Conservation (phyloP, 2,797 vertebrate species). For the Aldrovandia affinis region DNA sequence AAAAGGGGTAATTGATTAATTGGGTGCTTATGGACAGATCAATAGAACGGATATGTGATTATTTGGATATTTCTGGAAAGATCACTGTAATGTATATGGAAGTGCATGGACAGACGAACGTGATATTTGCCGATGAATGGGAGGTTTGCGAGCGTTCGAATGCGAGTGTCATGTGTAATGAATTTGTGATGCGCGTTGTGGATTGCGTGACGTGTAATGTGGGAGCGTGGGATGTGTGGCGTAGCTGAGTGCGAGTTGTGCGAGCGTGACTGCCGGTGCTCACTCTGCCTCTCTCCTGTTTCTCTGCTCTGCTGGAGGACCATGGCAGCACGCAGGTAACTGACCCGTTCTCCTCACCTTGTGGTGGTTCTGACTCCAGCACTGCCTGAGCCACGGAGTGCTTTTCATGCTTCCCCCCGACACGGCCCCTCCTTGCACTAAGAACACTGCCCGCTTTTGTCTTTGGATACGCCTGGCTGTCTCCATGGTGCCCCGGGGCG, state of each 20-base stretch:
- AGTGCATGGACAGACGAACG: no score
- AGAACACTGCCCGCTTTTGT: background rate
- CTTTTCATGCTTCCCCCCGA: background rate
- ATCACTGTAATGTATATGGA: background rate
- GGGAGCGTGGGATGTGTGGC: no score
- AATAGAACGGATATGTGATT: background rate
- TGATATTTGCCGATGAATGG: background rate
- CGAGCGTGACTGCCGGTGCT: background rate
- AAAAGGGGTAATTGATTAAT: no score
- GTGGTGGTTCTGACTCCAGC: background rate
- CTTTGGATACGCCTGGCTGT: background rate
- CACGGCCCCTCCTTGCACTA: background rate
- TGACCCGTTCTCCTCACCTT: background rate
- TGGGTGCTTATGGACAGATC: background rate
- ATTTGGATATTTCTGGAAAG: background rate
- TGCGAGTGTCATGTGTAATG: no score
- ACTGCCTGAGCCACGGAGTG: no score
- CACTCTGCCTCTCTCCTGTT: slow-evolving; percentile 27
- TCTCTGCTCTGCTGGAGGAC: slow-evolving; percentile 46
- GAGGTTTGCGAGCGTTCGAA: no score
- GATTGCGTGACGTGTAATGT: no score
- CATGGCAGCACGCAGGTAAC: slow-evolving; percentile 54
- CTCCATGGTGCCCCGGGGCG: background rate
- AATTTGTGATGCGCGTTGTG: no score
- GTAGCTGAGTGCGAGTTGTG: background rate